A percentile compares a stretch with the other conserved stretches of the same genome.
phyloP scores from a whole-genome alignment of 2,888 invertebrate genomes.

The Embidobia sp. region DNA sequence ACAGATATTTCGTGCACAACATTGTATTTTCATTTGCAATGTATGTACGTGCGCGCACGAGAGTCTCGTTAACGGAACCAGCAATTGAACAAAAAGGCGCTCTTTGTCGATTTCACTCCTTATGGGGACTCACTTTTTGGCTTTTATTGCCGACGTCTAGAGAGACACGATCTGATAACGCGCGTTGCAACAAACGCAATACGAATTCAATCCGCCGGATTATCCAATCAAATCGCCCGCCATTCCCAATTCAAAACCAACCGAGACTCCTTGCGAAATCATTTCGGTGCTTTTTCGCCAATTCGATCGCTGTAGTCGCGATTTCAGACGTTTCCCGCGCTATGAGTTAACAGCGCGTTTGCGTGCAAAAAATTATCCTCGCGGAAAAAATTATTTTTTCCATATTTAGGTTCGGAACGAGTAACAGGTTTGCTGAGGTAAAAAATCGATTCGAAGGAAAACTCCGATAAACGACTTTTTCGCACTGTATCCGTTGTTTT shows the following conservation, averaged over 20 bases:
- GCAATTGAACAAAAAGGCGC: constrained; percentile 55
- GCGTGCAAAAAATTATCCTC: no score
- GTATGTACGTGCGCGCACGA: constrained; percentile 49
- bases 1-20: constrained; percentile 62
- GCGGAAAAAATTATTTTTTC: no score
- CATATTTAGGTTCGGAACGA: no score
- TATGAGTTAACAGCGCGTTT: no score
- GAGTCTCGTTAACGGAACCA: constrained; percentile 63
- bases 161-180: constrained; percentile 52
- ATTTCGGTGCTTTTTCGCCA: no score
- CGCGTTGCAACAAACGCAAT: constrained; percentile 46
- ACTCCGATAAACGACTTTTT: no score
- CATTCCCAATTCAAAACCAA: constrained; percentile 1
- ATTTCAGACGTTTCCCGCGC: no score
- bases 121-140: constrained; percentile 63
- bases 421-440: no score
- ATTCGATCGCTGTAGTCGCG: no score
- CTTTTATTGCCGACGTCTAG: constrained; percentile 53
- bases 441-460: no score
- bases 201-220: constrained; percentile 47
- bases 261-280: no score
- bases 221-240: constrained; percentile 36
- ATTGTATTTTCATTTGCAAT: constrained; percentile 63
- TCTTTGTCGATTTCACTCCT: constrained; percentile 65
- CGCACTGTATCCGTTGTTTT: no score